Evolutionary conservation across 2,888 invertebrate genomes (phyloP).

Genomic region (Germaria angustata): DNA sequence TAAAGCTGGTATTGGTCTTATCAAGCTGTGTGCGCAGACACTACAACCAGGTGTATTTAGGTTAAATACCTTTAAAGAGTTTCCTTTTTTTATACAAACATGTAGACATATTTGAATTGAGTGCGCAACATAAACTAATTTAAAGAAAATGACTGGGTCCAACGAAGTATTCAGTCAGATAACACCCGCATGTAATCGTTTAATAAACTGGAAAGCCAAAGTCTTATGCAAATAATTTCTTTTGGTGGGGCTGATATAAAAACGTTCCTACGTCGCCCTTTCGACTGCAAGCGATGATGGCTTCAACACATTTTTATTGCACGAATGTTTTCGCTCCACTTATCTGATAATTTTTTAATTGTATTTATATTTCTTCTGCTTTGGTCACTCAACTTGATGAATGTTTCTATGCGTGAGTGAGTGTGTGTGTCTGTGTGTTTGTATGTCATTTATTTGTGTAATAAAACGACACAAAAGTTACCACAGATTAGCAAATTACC

Average conservation of each 20-base stretch:
- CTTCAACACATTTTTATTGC: neutral
- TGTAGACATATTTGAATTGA: neutral
- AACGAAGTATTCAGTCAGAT: constrained; percentile 41
- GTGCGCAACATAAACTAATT: neutral
- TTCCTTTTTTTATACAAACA: neutral
- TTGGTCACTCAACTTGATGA: neutral
- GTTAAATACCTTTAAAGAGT: constrained; percentile 57
- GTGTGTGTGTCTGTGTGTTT: neutral
- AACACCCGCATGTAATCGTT: constrained; percentile 60
- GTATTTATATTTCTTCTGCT: neutral
- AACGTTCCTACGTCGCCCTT: neutral
- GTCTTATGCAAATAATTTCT: constrained; percentile 61
- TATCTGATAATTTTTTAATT: neutral
- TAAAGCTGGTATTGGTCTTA: constrained; percentile 22
- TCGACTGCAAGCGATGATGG: neutral
- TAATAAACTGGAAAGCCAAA: constrained; percentile 60
- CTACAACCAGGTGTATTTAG: constrained; percentile 60
- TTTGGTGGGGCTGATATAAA: constrained; percentile 33
- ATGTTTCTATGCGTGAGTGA: neutral
- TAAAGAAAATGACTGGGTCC: constrained; percentile 22
- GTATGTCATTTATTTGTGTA: neutral
- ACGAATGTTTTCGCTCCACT: neutral
- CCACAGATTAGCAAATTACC: constrained; percentile 16
- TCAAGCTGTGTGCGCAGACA: constrained; percentile 28
- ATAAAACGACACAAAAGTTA: neutral